phyloP scores from a whole-genome alignment of 2,113 vertebrate species.

The Laticauda laticaudata region DNA sequence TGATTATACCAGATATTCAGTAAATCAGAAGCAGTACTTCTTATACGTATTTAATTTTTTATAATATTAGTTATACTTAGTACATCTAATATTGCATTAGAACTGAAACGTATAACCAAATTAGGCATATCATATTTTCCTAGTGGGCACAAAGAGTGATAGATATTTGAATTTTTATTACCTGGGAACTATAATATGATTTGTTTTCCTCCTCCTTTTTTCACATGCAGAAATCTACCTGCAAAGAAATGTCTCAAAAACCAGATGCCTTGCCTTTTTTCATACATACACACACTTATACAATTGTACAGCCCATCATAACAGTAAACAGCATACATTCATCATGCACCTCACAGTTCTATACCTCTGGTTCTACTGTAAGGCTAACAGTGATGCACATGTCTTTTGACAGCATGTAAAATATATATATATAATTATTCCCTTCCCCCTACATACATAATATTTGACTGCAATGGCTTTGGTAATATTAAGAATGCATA shows the following conservation, averaged over 20 bases:
- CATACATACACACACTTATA: background rate
- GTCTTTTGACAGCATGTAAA: background rate
- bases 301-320: background rate
- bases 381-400: background rate
- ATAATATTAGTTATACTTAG: background rate
- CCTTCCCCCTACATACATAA: background rate
- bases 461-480: background rate
- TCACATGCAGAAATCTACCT: background rate
- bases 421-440: background rate
- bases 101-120: background rate
- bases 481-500: background rate
- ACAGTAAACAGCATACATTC: background rate
- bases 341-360: background rate
- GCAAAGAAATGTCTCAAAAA: background rate
- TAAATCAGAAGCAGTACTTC: background rate
- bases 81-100: background rate
- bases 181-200: background rate
- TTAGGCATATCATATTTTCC: background rate
- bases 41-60: background rate
- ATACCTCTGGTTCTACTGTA: background rate
- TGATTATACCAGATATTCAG: background rate
- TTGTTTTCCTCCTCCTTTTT: background rate
- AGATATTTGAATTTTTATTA: background rate
- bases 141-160: background rate
- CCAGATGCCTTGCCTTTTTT: background rate